Conservation (phyloP, 1,140 invertebrate species). For the Telenomus remus region DNA sequence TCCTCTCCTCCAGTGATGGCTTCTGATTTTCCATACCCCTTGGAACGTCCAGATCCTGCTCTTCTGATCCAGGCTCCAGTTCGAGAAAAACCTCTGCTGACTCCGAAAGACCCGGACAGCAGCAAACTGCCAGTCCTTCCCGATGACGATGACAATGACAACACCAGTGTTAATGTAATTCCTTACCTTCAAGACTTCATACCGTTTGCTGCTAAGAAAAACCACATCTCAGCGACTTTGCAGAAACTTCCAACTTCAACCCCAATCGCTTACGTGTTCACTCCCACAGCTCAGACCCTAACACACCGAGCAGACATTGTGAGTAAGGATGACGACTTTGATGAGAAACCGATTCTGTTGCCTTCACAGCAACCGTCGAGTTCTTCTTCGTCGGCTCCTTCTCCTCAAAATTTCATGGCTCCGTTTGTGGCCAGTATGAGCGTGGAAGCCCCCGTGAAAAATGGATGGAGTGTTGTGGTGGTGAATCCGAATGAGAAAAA, state of each 20-base stretch:
- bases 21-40: conserved; percentile 79
- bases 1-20: conserved; percentile 62
- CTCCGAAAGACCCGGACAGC: conserved; percentile 66
- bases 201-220: conserved; percentile 72
- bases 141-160: conserved; percentile 40
- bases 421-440: conserved; percentile 82
- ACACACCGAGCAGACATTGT: conserved; percentile 51
- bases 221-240: conserved; percentile 68
- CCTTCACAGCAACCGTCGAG: conserved; percentile 72
- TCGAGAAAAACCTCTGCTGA: conserved; percentile 68
- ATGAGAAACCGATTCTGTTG: conserved; percentile 65
- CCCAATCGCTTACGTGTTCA: conserved; percentile 72
- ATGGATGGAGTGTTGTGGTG: conserved; percentile 81
- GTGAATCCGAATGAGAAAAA: conserved; percentile 62
- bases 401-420: conserved; percentile 80
- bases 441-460: conserved; percentile 74
- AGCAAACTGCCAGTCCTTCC: conserved; percentile 39
- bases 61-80: conserved; percentile 55
- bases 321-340: conserved; percentile 45
- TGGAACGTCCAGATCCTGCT: conserved; percentile 76
- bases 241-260: conserved; percentile 64
- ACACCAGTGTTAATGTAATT: conserved; percentile 71
- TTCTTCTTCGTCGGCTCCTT: conserved; percentile 72
- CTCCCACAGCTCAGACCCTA: conserved; percentile 64
- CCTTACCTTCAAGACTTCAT: conserved; percentile 76